Evolutionary conservation across 2,888 invertebrate genomes (phyloP).

Genomic region (Dione juno): DNA sequence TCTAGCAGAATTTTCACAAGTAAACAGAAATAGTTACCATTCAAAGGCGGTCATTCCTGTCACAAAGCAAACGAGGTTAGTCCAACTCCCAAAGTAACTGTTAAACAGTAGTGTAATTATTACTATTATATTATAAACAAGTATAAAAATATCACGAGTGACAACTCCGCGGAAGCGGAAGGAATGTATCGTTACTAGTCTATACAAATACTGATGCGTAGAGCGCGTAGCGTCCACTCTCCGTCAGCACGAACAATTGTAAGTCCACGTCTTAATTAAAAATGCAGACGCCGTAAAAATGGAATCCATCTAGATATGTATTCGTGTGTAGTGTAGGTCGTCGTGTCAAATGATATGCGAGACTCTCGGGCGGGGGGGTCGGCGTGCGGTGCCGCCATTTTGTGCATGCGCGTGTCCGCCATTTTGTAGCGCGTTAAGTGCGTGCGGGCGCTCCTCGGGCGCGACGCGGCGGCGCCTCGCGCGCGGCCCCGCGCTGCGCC

Average conservation of each 20-base stretch:
- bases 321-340: slow-evolving; percentile 26
- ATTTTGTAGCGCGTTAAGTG: slow-evolving; percentile 37
- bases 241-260: neutral
- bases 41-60: slow-evolving; percentile 38
- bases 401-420: slow-evolving; percentile 40
- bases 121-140: slow-evolving; percentile 40
- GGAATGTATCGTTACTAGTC: slow-evolving; percentile 24
- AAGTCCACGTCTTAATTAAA: neutral
- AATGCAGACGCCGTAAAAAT: neutral
- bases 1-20: neutral
- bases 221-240: neutral
- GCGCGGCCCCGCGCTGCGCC: slow-evolving; percentile 63
- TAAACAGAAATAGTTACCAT: slow-evolving; percentile 36
- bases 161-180: slow-evolving; percentile 17
- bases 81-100: slow-evolving; percentile 65
- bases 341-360: slow-evolving; percentile 62
- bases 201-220: slow-evolving; percentile 26
- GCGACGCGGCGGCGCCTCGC: slow-evolving; percentile 73
- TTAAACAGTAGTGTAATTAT: slow-evolving; percentile 24
- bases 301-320: slow-evolving; percentile 27
- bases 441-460: slow-evolving; percentile 54
- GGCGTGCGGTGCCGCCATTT: slow-evolving; percentile 38
- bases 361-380: slow-evolving; percentile 49
- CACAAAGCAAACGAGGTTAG: slow-evolving; percentile 55
- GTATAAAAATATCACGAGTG: slow-evolving; percentile 46